Conservation (phyloP, 2,888 invertebrate species). For the Tetrapedia diversipes region DNA sequence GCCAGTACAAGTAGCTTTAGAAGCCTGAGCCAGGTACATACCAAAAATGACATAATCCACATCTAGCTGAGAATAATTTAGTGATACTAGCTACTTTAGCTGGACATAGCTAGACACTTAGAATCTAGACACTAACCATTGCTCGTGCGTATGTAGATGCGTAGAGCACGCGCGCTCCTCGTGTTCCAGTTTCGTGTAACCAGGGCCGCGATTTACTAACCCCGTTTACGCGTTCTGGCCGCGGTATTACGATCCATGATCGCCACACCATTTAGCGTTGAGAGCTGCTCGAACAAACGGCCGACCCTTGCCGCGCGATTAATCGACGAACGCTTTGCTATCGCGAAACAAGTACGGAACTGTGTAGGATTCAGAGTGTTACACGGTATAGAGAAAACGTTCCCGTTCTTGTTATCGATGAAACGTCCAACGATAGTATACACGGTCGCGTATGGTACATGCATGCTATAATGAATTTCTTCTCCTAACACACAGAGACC, state of each 20-base stretch:
- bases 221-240: neutral
- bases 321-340: constrained; percentile 27
- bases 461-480: constrained; percentile 41
- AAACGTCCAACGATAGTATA: constrained; percentile 20
- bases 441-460: constrained; percentile 28
- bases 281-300: neutral
- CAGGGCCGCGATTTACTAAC: constrained; percentile 1
- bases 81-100: constrained; percentile 67
- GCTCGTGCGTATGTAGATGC: constrained; percentile 62
- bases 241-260: constrained; percentile 41
- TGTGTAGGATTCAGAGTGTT: constrained; percentile 1
- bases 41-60: constrained; percentile 72
- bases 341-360: neutral
- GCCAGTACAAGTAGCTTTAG: constrained; percentile 95
- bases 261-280: constrained; percentile 43
- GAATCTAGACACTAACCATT: constrained; percentile 42
- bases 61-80: constrained; percentile 69
- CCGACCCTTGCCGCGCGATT: constrained; percentile 8
- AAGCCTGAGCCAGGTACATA: constrained; percentile 93
- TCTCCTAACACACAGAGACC: constrained; percentile 12
- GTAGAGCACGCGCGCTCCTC: constrained; percentile 56
- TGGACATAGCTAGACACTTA: constrained; percentile 65
- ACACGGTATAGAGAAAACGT: neutral
- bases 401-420: neutral
- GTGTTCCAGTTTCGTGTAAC: constrained; percentile 8